A percentile compares a stretch with the other conserved stretches of the same genome.
phyloP scores from a whole-genome alignment of 2,113 vertebrate genomes.

The Elephantulus edwardii region DNA sequence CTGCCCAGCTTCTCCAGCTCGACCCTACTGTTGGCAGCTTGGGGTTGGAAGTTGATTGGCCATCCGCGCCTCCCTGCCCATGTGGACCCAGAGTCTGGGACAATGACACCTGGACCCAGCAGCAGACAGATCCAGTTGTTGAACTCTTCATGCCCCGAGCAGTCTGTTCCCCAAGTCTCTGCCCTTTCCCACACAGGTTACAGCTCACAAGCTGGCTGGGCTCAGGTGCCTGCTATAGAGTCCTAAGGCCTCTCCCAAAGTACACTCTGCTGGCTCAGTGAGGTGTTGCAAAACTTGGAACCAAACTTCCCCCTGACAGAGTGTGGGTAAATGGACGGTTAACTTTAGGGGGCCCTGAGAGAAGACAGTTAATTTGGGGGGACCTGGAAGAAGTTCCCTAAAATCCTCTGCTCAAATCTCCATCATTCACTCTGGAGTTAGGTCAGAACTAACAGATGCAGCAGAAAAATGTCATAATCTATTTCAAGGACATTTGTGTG shows the following conservation, averaged over 20 bases:
- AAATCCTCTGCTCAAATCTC: background rate
- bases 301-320: background rate
- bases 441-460: background rate
- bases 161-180: background rate
- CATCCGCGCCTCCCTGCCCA: background rate
- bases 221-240: background rate
- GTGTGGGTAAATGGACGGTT: background rate
- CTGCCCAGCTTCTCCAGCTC: background rate
- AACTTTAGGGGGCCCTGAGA: too few relatives aligned
- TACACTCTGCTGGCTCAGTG: background rate
- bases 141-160: background rate
- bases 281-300: background rate
- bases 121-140: background rate
- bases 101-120: background rate
- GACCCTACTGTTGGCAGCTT: background rate
- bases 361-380: too few relatives aligned
- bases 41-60: background rate
- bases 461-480: background rate
- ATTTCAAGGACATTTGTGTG: background rate
- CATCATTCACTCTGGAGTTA: background rate
- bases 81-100: background rate
- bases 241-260: background rate
- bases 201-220: slow-evolving; percentile 31
- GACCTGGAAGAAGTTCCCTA: too few relatives aligned
- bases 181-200: background rate